Evolutionary conservation across 2,888 invertebrate genomes (phyloP).

Genomic region (Chrysotoxum bicinctum): DNA sequence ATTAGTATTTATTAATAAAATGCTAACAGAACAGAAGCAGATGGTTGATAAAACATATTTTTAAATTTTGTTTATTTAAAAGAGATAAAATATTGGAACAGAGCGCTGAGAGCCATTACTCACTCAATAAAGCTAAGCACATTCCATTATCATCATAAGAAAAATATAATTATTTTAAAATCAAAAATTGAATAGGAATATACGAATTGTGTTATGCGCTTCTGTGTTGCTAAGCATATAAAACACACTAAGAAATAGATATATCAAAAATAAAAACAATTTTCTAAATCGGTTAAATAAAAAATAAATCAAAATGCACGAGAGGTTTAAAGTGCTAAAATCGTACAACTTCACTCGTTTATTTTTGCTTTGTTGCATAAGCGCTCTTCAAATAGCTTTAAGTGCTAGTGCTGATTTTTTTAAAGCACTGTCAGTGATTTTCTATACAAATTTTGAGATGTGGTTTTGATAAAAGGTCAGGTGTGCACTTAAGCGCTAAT

Average conservation of each 20-base stretch:
- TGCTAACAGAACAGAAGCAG: slow-evolving; percentile 70
- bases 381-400: background rate
- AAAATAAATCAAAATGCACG: slow-evolving; percentile 31
- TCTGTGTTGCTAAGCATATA: slow-evolving; percentile 71
- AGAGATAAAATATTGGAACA: slow-evolving; percentile 54
- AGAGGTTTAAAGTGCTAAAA: slow-evolving; percentile 1
- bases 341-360: slow-evolving; percentile 61
- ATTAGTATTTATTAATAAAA: slow-evolving; percentile 5
- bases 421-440: background rate
- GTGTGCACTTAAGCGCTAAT: background rate
- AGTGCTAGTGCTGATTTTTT: background rate
- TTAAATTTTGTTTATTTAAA: slow-evolving; percentile 14
- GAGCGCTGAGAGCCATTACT: slow-evolving; percentile 63
- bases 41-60: slow-evolving; percentile 40
- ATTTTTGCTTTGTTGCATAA: background rate
- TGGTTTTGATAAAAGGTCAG: background rate
- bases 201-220: slow-evolving; percentile 65
- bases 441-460: background rate
- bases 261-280: background rate
- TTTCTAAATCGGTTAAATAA: slow-evolving; percentile 32
- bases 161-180: slow-evolving; percentile 15
- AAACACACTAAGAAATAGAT: slow-evolving; percentile 43
- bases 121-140: slow-evolving; percentile 67
- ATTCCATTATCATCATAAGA: slow-evolving; percentile 49
- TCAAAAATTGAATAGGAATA: slow-evolving; percentile 18